These are phyloP conservation scores for Lacanobia wlatinum DNA, from an alignment of 2,888 invertebrate species.

Conservation along the genomic window DNA sequence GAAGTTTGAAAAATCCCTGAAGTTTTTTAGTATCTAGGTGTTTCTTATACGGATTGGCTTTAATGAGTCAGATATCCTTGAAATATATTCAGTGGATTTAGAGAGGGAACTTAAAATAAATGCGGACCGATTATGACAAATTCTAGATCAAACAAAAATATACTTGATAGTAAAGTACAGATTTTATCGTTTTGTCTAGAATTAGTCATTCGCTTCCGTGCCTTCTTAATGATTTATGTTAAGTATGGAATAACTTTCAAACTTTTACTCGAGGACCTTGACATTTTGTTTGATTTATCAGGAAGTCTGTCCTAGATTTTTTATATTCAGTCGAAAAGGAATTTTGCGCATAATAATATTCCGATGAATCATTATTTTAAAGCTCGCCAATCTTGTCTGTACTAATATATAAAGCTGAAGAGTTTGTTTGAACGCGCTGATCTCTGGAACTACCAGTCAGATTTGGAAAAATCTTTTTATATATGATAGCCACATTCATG, in stretches of 20 bases:
- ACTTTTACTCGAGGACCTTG: constrained; percentile 28
- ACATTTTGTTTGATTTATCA: constrained; percentile 9
- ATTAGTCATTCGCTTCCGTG: constrained; percentile 34
- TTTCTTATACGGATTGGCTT: constrained; percentile 5
- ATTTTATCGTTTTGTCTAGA: constrained; percentile 18
- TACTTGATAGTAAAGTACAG: constrained; percentile 20
- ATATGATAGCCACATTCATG: no score
- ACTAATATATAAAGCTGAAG: no score
- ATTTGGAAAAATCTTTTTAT: no score
- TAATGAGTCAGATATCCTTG: constrained; percentile 41
- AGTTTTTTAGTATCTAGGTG: not conserved
- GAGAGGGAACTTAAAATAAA: constrained; percentile 50
- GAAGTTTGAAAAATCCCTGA: not conserved
- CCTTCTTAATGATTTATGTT: constrained; percentile 1
- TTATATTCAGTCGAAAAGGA: constrained; percentile 5
- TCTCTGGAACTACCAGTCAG: no score
- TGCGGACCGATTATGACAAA: constrained; percentile 31
- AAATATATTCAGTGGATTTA: constrained; percentile 40
- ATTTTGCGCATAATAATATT: constrained; percentile 16
- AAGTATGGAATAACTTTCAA: constrained; percentile 20
- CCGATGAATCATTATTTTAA: constrained; percentile 35
- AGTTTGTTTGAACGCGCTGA: no score
- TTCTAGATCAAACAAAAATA: constrained; percentile 33
- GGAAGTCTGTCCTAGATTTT: not conserved
- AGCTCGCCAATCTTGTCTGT: not conserved